Evolutionary conservation across 2,888 invertebrate genomes (phyloP).

Genomic region (Lysandra coridon): DNA sequence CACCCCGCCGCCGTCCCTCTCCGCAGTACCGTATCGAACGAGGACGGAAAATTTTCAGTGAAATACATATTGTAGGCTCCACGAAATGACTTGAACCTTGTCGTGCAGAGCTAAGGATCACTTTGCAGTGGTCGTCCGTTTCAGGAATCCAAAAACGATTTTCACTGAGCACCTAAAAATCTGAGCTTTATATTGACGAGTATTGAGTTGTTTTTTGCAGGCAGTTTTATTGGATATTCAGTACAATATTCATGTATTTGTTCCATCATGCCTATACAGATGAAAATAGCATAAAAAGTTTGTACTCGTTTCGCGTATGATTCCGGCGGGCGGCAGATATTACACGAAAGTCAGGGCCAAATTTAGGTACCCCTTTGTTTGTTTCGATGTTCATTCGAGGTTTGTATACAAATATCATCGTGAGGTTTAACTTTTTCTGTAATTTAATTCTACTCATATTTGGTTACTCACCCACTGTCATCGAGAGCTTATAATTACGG

Average conservation of each 20-base stretch:
- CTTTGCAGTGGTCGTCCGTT: constrained; percentile 59
- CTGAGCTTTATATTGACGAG: constrained; percentile 56
- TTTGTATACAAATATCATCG: neutral
- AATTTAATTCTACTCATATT: neutral
- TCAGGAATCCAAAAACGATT: constrained; percentile 72
- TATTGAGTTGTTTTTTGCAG: constrained; percentile 60
- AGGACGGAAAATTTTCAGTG: constrained; percentile 54
- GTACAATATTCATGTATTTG: constrained; percentile 78
- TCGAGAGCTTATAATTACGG: neutral
- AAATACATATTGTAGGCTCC: constrained; percentile 44
- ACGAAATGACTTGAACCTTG: constrained; percentile 32
- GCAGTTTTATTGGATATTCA: constrained; percentile 65
- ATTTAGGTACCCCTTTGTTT: constrained; percentile 30
- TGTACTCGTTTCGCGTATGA: constrained; percentile 61
- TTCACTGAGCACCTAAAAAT: constrained; percentile 59
- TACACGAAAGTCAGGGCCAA: constrained; percentile 64
- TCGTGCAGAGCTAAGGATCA: constrained; percentile 45
- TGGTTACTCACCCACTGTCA: neutral
- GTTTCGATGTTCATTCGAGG: constrained; percentile 36
- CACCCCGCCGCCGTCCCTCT: constrained; percentile 67
- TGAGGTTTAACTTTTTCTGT: neutral
- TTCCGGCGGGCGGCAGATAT: constrained; percentile 50
- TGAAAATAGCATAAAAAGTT: constrained; percentile 75
- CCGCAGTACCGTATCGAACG: constrained; percentile 59
- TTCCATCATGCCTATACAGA: constrained; percentile 74